Conservation (phyloP, 2,113 vertebrate species). For the Paradoxurus hermaphroditus region DNA sequence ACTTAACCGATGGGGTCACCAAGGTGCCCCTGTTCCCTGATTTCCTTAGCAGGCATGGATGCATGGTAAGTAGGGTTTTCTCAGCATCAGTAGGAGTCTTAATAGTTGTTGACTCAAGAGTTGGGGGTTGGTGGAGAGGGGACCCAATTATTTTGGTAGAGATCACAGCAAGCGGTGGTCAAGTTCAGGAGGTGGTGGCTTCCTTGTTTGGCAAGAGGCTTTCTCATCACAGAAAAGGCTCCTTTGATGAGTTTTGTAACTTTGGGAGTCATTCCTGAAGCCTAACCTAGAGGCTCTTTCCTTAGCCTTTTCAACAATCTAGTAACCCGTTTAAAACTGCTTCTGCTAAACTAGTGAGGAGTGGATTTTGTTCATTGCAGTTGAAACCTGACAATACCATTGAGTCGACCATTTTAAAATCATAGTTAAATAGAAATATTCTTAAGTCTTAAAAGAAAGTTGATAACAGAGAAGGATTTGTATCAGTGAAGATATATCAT, state of each 20-base stretch:
- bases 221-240: background rate
- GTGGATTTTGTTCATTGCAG: background rate
- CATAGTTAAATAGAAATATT: constrained; percentile 8
- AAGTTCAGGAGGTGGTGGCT: background rate
- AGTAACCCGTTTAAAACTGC: background rate
- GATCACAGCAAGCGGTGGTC: background rate
- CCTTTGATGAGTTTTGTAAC: background rate
- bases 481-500: background rate
- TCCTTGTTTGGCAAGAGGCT: background rate
- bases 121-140: too few species aligned
- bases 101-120: background rate
- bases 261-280: background rate
- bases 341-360: background rate
- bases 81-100: background rate
- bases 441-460: constrained; percentile 8
- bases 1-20: too few species aligned
- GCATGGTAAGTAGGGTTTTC: background rate
- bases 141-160: background rate
- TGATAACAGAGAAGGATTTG: background rate
- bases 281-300: background rate
- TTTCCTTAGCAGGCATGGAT: background rate
- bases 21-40: background rate
- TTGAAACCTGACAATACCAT: background rate
- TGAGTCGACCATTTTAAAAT: background rate
- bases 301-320: background rate